Evolutionary conservation across 1,140 invertebrate genomes (phyloP).

Genomic region (Drosophila seguyi): DNA sequence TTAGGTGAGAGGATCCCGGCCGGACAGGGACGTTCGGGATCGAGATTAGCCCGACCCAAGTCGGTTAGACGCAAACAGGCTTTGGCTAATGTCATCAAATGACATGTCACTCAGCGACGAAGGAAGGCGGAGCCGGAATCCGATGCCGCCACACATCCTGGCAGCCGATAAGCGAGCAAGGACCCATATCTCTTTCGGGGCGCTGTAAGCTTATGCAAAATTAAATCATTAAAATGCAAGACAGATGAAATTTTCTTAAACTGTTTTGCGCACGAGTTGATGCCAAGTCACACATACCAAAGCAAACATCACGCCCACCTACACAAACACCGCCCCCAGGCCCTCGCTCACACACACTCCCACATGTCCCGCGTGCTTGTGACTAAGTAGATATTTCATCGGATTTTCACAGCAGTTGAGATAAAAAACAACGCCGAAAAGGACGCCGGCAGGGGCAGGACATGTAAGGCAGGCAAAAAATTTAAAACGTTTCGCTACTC

Average conservation of each 20-base stretch:
- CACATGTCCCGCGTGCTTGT: constrained; percentile 47
- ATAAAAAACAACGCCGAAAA: constrained; percentile 48
- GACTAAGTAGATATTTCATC: constrained; percentile 74
- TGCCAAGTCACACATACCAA: constrained; percentile 50
- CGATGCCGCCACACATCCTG: constrained; percentile 26
- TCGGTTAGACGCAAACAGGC: constrained; percentile 58
- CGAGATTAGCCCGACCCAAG: constrained; percentile 50
- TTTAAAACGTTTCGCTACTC: constrained; percentile 61
- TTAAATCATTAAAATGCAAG: constrained; percentile 80
- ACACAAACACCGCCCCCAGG: constrained; percentile 22
- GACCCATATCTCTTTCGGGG: constrained; percentile 3
- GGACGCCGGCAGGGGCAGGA: constrained; percentile 8
- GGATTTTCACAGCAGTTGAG: constrained; percentile 62
- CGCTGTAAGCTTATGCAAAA: constrained; percentile 69
- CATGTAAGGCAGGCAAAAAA: constrained; percentile 48
- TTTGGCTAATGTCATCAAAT: constrained; percentile 72
- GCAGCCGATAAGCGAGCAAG: constrained; percentile 17
- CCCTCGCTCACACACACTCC: constrained; percentile 2
- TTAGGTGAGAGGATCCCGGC: neutral
- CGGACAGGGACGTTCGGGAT: constrained; percentile 8
- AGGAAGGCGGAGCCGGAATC: constrained; percentile 19
- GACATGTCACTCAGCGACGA: constrained; percentile 59
- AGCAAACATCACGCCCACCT: constrained; percentile 33
- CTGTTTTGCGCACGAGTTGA: constrained; percentile 77
- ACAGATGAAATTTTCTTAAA: constrained; percentile 75